Evolutionary conservation across 2,888 invertebrate genomes (phyloP).

Genomic region (Abrostola triplasia): DNA sequence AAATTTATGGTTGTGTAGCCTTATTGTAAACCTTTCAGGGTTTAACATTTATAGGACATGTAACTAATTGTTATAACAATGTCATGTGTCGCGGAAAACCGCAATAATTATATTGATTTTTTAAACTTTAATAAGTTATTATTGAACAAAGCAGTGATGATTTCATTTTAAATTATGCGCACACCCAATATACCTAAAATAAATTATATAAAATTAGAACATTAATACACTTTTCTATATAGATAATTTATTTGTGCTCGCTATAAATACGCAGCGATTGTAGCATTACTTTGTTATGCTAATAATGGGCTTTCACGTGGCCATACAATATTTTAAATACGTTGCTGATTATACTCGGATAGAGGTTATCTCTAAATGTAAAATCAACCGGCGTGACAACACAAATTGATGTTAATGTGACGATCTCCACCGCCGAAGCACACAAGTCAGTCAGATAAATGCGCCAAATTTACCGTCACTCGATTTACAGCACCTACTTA

Average conservation of each 20-base stretch:
- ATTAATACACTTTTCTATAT: neutral
- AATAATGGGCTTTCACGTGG: constrained; percentile 49
- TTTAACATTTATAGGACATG: constrained; percentile 58
- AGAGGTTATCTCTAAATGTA: constrained; percentile 40
- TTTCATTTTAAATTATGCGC: constrained; percentile 25
- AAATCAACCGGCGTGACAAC: constrained; percentile 42
- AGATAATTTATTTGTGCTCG: constrained; percentile 29
- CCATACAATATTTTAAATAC: constrained; percentile 41
- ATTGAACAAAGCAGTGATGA: constrained; percentile 26
- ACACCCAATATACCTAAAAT: too few relatives aligned
- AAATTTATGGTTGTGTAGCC: constrained; percentile 75
- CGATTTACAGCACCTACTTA: constrained; percentile 55
- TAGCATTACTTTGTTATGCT: constrained; percentile 48
- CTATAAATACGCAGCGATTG: constrained; percentile 23
- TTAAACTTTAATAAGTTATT: constrained; percentile 23
- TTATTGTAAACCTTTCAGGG: constrained; percentile 76
- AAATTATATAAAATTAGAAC: neutral
- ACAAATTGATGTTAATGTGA: constrained; percentile 41
- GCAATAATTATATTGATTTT: constrained; percentile 50
- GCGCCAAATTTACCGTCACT: constrained; percentile 33
- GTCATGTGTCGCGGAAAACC: constrained; percentile 59
- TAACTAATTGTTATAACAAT: constrained; percentile 46
- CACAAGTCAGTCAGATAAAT: constrained; percentile 45
- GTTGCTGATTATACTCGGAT: constrained; percentile 38
- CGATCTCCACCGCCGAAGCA: constrained; percentile 25